Evolutionary conservation across 37 sponge, comb jelly and placozoan genomes (phyloP), one percentile per base, ranked within the genome.

Genomic region (Haliclona indistincta): DNA sequence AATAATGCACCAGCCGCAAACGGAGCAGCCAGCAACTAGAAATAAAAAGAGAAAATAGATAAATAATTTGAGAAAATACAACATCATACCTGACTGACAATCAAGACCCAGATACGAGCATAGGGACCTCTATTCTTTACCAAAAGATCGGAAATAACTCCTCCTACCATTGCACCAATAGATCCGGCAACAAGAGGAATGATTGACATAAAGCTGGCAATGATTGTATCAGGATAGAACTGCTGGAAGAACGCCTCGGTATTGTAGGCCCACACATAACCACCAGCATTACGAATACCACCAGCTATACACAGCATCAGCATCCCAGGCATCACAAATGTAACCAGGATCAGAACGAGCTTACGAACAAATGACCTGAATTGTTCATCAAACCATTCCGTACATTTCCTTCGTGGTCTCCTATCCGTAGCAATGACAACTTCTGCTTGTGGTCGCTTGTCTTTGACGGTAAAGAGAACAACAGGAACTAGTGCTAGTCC

Each of bases 251-350:
- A 93, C n/a, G 74, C 54, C 62, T 93, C 74, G 1, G 93, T 88
- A 64, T 93, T 88, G 65, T 88, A 88, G 0, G 86, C 93, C 89
- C 89, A 93, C 35, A 93, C 93, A 63, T 93, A 93, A 38, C 93
- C 93, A 6, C 86, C 93, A 54, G 89, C 93, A 30, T 93, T 88
- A 0, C 93, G 53, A 19, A 93, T 71, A 2, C 89, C 86, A 3
- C 94, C 94, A 36, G 94, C 90, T 23, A 94, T 73, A 51, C 87
- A 90, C 20, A 94, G 73, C 29, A 83, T 29, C 19, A 84, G 63
- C 81, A 93, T 80, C 2, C 89, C 81, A 30, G 90, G 90, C 43
- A 63, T 66, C 62, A 81, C 42, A 20, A 52, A 79, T 2, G 38
- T 63, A 5, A 42, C 17, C 39, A 87, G 80, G 58, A 80, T 80